Evolutionary conservation across 2,888 invertebrate species (phyloP).

Genomic region (Pachycephus smyrnensis): DNA sequence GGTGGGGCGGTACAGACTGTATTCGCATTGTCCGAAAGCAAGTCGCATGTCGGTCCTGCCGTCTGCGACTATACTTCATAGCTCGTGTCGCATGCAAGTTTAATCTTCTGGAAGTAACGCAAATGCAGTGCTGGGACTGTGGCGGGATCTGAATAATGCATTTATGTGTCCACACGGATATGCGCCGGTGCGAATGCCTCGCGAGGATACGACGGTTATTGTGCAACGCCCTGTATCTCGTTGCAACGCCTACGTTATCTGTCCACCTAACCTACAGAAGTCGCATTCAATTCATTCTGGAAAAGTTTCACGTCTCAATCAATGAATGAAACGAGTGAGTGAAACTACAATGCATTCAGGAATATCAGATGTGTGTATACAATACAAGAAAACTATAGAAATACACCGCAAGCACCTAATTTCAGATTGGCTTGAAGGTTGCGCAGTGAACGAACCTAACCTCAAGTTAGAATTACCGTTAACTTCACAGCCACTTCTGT

Average conservation of each 20-base stretch:
- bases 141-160: constrained; percentile 51
- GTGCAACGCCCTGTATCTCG: not conserved
- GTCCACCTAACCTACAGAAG: not conserved
- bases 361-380: not conserved
- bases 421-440: not conserved
- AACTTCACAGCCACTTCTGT: not conserved
- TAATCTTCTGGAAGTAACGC: constrained; percentile 65
- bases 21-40: constrained; percentile 52
- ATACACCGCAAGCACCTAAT: not conserved
- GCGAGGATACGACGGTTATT: constrained; percentile 36
- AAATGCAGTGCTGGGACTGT: constrained; percentile 45
- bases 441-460: not conserved
- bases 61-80: constrained; percentile 58
- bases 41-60: constrained; percentile 57
- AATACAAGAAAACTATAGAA: not conserved
- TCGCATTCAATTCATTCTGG: not conserved
- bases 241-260: not conserved
- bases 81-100: constrained; percentile 57
- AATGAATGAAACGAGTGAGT: not conserved
- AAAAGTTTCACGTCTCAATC: not conserved
- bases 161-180: constrained; percentile 49
- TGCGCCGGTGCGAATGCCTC: constrained; percentile 41
- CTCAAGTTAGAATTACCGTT: not conserved
- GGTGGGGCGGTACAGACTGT: not conserved
- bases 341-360: not conserved